Percentiles rank a stretch among this genome's conserved stretches.
These are phyloP conservation scores for Augochlorella aurata DNA, from an alignment of 2,888 invertebrate species.

Conservation along the genomic window DNA sequence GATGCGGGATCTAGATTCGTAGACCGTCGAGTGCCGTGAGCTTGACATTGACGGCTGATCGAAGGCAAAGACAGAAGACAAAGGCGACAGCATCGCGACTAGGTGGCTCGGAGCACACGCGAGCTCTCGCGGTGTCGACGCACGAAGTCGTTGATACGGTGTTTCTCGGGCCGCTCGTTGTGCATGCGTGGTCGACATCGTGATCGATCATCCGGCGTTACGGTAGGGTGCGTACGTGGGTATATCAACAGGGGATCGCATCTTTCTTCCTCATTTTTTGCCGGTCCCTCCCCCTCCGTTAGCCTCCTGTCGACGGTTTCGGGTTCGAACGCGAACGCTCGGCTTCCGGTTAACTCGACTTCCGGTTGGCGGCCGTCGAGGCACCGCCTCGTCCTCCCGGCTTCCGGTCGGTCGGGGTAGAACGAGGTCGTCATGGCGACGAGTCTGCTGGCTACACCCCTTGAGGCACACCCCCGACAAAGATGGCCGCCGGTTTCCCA, in stretches of 20 bases:
- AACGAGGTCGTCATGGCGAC: conserved; percentile 77
- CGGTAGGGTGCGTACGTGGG: conserved; percentile 65
- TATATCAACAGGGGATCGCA: conserved; percentile 67
- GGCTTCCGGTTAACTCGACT: conserved; percentile 65
- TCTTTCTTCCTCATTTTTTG: conserved; percentile 64
- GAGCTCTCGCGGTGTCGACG: conserved; percentile 11
- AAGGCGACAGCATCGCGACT: conserved; percentile 43
- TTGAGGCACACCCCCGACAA: conserved; percentile 73
- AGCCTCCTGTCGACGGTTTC: conserved; percentile 20
- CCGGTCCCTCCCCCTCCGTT: conserved; percentile 33
- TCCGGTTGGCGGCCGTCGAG: conserved; percentile 68
- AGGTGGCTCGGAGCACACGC: background rate
- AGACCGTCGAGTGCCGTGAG: too few relatives aligned
- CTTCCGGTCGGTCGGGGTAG: conserved; percentile 70
- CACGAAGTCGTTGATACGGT: background rate
- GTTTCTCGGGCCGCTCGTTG: conserved; percentile 18
- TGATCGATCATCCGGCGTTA: conserved; percentile 71
- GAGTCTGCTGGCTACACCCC: conserved; percentile 70
- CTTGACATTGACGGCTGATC: background rate
- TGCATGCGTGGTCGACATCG: conserved; percentile 62
- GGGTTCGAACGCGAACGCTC: conserved; percentile 20
- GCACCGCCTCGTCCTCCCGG: conserved; percentile 57
- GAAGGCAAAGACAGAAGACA: conserved; percentile 10
- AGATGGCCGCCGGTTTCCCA: conserved; percentile 67
- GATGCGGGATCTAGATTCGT: too few relatives aligned